Base-by-base conservation (phyloP, 1,140 invertebrate genomes). In the Ceratoteleas bidentatus region DNA sequence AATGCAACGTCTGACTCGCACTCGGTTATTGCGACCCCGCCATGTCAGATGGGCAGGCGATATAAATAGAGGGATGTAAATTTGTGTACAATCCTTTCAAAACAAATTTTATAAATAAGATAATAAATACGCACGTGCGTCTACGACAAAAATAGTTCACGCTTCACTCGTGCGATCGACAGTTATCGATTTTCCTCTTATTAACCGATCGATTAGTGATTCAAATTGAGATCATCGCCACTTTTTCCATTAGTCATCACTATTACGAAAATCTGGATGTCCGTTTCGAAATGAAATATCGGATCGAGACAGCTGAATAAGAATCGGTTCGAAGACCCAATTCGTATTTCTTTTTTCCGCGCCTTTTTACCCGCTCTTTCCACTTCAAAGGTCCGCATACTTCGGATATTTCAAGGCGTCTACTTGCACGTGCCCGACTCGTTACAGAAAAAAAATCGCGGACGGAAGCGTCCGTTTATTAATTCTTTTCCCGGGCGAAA, bases 61-160 rank as follows among this genome's bases (percentile, higher is more conserved):
- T 80, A 80, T 73, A 73, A 80, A 80, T 80, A 80, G 61, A 13
- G 13, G 14, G 38, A 57, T 70, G 60, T 65, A 60, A 72, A 72
- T 70, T 65, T 80, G 69, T 80, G 50, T 80, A 80, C 68, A 73
- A 74, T 77, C 34, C 58, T 64, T 64, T 66, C 43, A 77, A 77
- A 70, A 70, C 74, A 70, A 70, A 69, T 70, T 34, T 57, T 50
- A 49, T 60, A 66, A 73, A 73, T 60, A 73, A 65, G 58, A 66
- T 66, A 75, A 75, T 66, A 75, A 75, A 75, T 58, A 58, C 57
- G 24, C 24, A 57, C 14, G 72, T 14, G 38, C 32, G 14, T n/a
- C 36, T 47, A 24, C 1, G 32, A 3, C 15, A 43, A 64, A 80
- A 80, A 77, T 77, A 77, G 24, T 47, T 0, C 64, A 50, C 11